Evolutionary conservation across 2,797 vertebrate genomes (phyloP), one percentile per base, ranked within the genome.

Genomic region (Aeoliscus strigatus): DNA sequence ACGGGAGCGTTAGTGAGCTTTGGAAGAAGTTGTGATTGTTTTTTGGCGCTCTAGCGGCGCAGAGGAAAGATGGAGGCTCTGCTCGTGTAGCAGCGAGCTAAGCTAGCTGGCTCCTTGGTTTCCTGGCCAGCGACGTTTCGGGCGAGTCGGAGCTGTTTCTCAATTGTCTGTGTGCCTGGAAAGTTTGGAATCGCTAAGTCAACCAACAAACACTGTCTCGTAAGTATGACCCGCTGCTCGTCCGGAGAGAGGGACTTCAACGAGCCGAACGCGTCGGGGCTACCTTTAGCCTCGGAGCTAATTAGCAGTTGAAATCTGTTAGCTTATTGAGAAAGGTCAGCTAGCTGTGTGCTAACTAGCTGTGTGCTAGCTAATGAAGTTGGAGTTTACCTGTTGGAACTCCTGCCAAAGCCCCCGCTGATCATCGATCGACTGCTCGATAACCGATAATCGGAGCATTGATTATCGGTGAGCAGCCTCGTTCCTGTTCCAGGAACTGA

Each of bases 21-120:
- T 66, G 71, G 39, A 65, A 82, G 66, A 79, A 81, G 81, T 85
- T 85, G 79, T 85, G 81, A 81, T 83, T 86, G 79, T 82, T 83
- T 80, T 76, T 73, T 85, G 83, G 82, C 80, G 80, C 81, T 77
- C 72, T 68, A 43, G 73, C 59, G 40, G 69, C 70, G 76, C 60
- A 71, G 73, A 70, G 74, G 79, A 77, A 82, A 82, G 78, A 82
- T 82, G 81, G 81, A 75, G 68, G 80, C 39, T 68, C 31, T 65
- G 59, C 60, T 54, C 57, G 47, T 68, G 54, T 78, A 75, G 76
- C 71, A 59, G 52, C 45, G 50, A 39, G 76, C 76, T 79, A 74
- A 59, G 69, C 37, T 72, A 79, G 56, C 65, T 59, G 58, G 39
- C 60, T 52, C 25, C 30, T 54, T 23, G 53, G 34, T 35, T 35